Base-by-base conservation (phyloP, 2,113 vertebrate species). In the Chamaetylas fuelleborni region DNA sequence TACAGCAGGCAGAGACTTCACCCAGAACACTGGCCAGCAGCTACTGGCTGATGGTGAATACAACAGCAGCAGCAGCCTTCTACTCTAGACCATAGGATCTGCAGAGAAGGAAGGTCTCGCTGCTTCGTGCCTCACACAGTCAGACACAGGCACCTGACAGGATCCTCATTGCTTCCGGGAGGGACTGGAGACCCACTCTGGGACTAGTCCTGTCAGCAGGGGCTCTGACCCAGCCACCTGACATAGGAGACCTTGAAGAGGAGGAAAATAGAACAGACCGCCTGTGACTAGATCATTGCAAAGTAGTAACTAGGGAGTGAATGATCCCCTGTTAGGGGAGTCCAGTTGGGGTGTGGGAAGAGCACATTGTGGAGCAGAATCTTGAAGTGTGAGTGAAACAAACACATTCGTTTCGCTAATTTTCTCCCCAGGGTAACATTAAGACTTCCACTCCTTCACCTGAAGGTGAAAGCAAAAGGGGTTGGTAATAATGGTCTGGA, bases 1-100 rank as follows among this genome's bases (percentile, higher is more conserved):
- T 50, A 53, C 11, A 85, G 88, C 82, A 95, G 74, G 74, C 61
- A 74, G 81, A 92, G 62, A 71, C 88, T 80, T 50, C 58, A 45
- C 48, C 58, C 86, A 77, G 90, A 73, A 50, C 71, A 47, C 11
- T 22, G 67, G 76, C 88, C 79, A 88, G 72, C 25, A 94, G 45
- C 79, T 73, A 73, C 38, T 73, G 91, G 82, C 45, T 66, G 56
- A 29, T 18, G 79, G 86, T 26, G 42, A 86, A 53, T n/a, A 66
- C 36, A 94, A 25, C 31, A 88, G 40, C 61, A 85, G 50, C 50
- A 88, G 66, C 54, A 80, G 36, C 19, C 74, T 33, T 88, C 71
- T 90, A 36, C 74, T 86, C 76, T 60, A 77, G 66, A 65, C 14
- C 14, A 6, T 1, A 43, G 33, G 54, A 77, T 77, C 71, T 70